Conservation (phyloP, 23 tunicate species). For the Trididemnum nubilum region DNA sequence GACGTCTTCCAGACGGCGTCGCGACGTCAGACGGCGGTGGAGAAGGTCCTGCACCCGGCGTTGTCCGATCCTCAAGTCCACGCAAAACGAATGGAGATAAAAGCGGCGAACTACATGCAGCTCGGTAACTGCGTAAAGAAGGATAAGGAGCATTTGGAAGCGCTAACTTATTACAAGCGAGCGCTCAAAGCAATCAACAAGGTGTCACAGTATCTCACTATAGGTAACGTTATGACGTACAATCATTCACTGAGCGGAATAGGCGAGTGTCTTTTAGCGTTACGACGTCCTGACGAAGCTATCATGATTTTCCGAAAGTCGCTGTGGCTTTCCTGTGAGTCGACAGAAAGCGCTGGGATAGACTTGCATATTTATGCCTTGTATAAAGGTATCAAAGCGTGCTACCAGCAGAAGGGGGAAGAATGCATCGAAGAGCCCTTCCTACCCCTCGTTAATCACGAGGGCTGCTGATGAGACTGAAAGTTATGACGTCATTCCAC, state of each 20-base stretch:
- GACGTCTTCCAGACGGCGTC: not conserved
- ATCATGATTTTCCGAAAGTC: not conserved
- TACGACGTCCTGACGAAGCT: not conserved
- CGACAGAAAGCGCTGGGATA: not conserved
- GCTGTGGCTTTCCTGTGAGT: not conserved
- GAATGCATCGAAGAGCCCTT: not conserved
- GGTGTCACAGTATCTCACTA: not conserved
- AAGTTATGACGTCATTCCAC: too few relatives aligned
- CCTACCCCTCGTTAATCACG: constrained; percentile 7
- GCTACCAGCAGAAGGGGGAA: not conserved
- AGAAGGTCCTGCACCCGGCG: not conserved
- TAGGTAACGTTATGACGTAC: not conserved
- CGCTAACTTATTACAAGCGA: not conserved
- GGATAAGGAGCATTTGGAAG: not conserved
- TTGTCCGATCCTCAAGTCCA: not conserved
- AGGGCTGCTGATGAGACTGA: too few relatives aligned
- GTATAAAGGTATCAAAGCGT: not conserved
- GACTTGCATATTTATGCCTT: not conserved
- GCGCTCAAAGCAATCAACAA: not conserved
- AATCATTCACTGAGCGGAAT: not conserved
- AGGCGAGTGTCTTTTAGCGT: not conserved
- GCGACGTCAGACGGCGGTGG: not conserved
- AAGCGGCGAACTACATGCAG: not conserved
- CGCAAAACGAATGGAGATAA: not conserved
- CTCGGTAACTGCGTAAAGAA: not conserved